These are phyloP conservation scores for Oscheius myriophilus DNA, from an alignment of 2,888 invertebrate species.

Conservation along the genomic window DNA sequence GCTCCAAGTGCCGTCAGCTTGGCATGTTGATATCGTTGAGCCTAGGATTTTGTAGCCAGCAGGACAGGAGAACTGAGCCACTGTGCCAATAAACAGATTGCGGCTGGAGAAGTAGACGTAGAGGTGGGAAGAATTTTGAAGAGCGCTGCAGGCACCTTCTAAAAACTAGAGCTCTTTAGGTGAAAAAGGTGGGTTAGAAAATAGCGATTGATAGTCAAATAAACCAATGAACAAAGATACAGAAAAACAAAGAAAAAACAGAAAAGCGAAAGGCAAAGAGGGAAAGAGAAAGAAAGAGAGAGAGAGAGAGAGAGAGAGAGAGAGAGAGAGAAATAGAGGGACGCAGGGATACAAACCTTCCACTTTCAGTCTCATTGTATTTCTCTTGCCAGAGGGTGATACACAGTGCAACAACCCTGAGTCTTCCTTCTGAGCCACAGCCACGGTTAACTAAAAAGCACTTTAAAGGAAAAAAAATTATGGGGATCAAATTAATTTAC, in stretches of 20 bases:
- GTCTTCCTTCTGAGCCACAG: conserved; percentile 84
- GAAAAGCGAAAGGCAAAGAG: no score
- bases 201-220: neutral
- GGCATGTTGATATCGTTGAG: conserved; percentile 79
- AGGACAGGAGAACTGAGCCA: conserved; percentile 67
- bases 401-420: conserved; percentile 86
- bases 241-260: no score
- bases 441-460: no score
- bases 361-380: conserved; percentile 60
- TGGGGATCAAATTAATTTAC: no score
- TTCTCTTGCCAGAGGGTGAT: conserved; percentile 82
- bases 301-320: neutral
- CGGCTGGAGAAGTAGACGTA: conserved; percentile 53
- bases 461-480: no score
- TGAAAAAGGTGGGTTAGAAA: neutral
- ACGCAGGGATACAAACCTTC: no score
- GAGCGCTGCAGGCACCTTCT: conserved; percentile 60
- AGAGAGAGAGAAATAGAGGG: no score
- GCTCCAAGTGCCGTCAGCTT: conserved; percentile 92
- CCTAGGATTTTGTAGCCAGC: conserved; percentile 60
- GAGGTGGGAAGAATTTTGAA: conserved; percentile 45
- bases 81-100: conserved; percentile 55
- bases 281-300: neutral
- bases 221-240: neutral
- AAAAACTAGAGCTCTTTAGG: neutral